Evolutionary conservation across 2,888 invertebrate genomes (phyloP), one percentile per base, ranked within the genome.

Genomic region (Netelia virgata): DNA sequence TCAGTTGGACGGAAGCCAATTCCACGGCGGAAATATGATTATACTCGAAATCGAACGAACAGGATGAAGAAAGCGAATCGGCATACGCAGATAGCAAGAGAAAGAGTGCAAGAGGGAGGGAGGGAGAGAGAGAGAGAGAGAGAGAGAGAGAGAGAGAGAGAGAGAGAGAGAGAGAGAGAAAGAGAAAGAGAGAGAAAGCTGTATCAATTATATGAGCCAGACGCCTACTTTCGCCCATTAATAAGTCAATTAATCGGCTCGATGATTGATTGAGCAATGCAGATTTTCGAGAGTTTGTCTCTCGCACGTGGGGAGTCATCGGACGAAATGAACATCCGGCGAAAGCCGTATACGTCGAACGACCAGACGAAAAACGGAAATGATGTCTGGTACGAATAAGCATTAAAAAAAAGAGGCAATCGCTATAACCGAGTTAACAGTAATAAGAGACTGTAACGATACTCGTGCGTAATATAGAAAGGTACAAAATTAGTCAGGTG

Each of bases 21-120:
- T 82, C 64, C 64, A 82, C 78, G 70, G 61, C 74, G 84, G 78
- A 82, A 82, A 43, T 68, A 50, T 41, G 70, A 64, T 64, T 79
- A 73, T 84, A 9, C 82, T 82, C 78, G 84, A 82, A 82, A 78
- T 79, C 75, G 78, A 74, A 72, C 70, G 66, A 82, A 79, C 74
- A 53, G 43, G 53, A 64, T 68, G 64, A 82, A 84, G 82, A 82
- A 82, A 84, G 82, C 84, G 84, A 82, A 75, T 84, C 84, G 84
- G 55, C 53, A 69, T 70, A 72, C 23, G 59, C 16, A 11, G 16
- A 50, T 0, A 50, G 50, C 5, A 8, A 50, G 50, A 50, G 50
- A n/a, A n/a, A 53, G 16, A 72, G n/a, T n/a, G n/a, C n/a, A n/a
- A n/a, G n/a, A n/a, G n/a, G n/a, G n/a, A n/a, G n/a, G n/a, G n/a